These are phyloP conservation scores for Neria commutata DNA, from an alignment of 2,888 invertebrate genomes.

Conservation along the genomic window DNA sequence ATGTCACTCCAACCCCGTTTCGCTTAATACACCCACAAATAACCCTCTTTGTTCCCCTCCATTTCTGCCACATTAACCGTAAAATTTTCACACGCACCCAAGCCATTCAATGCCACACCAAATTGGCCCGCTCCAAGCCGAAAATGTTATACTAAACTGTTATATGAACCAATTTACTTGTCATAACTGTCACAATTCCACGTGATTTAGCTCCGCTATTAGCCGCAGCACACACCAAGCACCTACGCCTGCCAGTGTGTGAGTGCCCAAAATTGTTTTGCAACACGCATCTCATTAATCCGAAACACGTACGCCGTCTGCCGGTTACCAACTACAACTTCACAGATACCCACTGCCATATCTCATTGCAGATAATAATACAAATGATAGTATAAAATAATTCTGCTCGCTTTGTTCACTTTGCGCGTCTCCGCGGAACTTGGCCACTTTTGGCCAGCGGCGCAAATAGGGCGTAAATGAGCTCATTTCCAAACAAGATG, in stretches of 20 bases:
- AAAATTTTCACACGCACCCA: too few species aligned
- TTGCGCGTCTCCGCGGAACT: conserved; percentile 48
- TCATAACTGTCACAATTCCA: conserved; percentile 53
- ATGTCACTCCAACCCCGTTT: too few species aligned
- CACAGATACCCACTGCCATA: conserved; percentile 16
- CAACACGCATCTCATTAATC: not conserved
- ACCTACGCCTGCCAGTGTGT: too few species aligned
- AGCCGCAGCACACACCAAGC: conserved; percentile 50
- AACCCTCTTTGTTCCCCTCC: too few species aligned
- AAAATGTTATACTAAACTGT: conserved; percentile 36
- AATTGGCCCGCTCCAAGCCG: too few species aligned
- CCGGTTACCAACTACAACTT: conserved; percentile 1
- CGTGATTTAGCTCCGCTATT: conserved; percentile 56
- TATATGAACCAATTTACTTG: conserved; percentile 54
- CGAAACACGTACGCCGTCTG: not conserved
- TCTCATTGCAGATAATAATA: not conserved
- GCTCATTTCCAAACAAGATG: conserved; percentile 31
- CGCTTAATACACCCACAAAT: too few species aligned
- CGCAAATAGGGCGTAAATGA: conserved; percentile 50
- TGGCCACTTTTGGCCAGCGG: conserved; percentile 53
- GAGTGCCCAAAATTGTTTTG: not conserved
- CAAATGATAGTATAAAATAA: conserved; percentile 27
- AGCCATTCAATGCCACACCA: too few species aligned
- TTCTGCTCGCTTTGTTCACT: conserved; percentile 49
- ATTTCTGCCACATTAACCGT: too few species aligned